phyloP scores from a whole-genome alignment of 2,888 invertebrate species.

The Trissolcus brochymenae region DNA sequence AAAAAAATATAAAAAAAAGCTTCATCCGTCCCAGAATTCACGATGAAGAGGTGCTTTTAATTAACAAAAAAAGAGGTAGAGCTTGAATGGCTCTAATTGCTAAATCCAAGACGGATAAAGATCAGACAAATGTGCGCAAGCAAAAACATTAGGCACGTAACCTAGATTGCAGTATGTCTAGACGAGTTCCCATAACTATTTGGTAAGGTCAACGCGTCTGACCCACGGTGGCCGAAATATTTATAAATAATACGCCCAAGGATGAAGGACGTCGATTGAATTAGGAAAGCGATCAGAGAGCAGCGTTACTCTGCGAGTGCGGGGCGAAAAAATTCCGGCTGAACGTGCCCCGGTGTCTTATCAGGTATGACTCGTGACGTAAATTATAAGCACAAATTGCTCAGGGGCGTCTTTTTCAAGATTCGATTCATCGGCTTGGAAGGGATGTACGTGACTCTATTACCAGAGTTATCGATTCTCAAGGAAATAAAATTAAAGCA shows the following conservation, averaged over 20 bases:
- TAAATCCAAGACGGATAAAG: neutral
- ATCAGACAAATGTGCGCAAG: neutral
- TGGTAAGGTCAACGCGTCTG: no score
- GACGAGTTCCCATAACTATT: no score
- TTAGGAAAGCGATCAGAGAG: constrained; percentile 41
- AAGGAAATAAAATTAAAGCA: constrained; percentile 59
- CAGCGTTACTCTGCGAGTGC: constrained; percentile 36
- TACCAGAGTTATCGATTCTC: constrained; percentile 63
- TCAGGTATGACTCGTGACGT: constrained; percentile 65
- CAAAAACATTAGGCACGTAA: no score
- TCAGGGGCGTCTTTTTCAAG: constrained; percentile 62
- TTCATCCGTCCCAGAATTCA: no score
- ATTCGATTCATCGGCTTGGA: constrained; percentile 66
- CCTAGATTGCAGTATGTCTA: no score
- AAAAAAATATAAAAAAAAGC: neutral
- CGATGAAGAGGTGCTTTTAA: no score
- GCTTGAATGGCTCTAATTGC: no score
- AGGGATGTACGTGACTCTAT: constrained; percentile 69
- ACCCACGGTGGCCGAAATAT: neutral
- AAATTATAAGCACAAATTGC: constrained; percentile 72
- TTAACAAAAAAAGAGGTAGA: no score
- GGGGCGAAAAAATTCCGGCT: constrained; percentile 33
- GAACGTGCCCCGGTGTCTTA: constrained; percentile 57
- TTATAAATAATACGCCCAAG: constrained; percentile 1
- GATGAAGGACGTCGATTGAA: constrained; percentile 32